Evolutionary conservation across 2,888 invertebrate species (phyloP).

Genomic region (Chymomyza caudatula): DNA sequence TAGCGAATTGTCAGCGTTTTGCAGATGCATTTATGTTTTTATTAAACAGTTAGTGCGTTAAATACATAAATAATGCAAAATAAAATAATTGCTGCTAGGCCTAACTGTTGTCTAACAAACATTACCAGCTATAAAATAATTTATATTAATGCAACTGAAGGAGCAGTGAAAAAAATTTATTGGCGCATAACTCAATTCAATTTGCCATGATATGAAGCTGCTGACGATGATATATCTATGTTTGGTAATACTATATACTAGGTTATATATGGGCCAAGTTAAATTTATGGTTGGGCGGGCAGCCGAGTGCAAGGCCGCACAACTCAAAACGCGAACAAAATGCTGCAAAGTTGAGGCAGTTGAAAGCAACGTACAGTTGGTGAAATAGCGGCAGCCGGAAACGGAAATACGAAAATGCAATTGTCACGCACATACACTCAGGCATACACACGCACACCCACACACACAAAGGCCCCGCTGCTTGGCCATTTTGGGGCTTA

Average conservation of each 20-base stretch:
- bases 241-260: background rate
- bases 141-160: constrained; percentile 37
- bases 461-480: background rate
- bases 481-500: background rate
- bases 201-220: constrained; percentile 20
- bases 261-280: constrained; percentile 30
- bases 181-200: constrained; percentile 57
- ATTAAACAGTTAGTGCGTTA: background rate
- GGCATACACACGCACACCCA: constrained; percentile 3
- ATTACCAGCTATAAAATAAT: background rate
- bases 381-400: background rate
- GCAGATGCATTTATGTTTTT: background rate
- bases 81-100: background rate
- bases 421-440: constrained; percentile 34
- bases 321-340: background rate
- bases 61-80: background rate
- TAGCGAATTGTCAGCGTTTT: background rate
- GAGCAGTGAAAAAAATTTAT: constrained; percentile 47
- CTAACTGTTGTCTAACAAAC: background rate
- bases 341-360: constrained; percentile 3
- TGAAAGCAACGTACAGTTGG: background rate
- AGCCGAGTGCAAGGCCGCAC: background rate
- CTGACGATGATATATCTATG: constrained; percentile 49
- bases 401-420: constrained; percentile 55
- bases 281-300: constrained; percentile 43